These are phyloP conservation scores for Acridotheres tristis DNA, from an alignment of 2,797 vertebrate species.

Conservation along the genomic window DNA sequence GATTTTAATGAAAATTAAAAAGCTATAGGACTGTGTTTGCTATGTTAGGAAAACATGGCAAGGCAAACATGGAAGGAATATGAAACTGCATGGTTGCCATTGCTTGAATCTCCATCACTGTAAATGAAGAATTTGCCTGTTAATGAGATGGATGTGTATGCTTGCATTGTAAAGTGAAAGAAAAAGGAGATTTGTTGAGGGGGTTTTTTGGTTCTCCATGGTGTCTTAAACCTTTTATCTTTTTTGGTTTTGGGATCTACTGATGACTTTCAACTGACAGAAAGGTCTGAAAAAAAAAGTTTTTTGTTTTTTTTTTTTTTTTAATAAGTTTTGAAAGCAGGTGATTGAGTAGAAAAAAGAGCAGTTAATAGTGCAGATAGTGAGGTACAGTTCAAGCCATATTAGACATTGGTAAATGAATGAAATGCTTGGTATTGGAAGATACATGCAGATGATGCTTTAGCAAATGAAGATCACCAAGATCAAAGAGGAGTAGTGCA, in stretches of 20 bases:
- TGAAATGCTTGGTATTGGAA: neutral
- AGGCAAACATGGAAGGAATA: neutral
- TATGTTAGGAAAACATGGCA: neutral
- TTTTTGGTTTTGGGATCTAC: neutral
- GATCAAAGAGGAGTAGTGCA: neutral
- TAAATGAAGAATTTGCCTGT: neutral
- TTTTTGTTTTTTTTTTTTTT: neutral
- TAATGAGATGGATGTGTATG: neutral
- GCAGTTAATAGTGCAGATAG: neutral
- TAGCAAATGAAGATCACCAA: neutral
- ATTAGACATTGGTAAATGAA: neutral
- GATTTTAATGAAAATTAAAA: neutral
- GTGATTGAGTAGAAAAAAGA: neutral
- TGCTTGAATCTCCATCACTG: neutral
- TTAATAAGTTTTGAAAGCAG: neutral
- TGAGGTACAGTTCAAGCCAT: neutral
- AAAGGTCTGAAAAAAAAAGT: neutral
- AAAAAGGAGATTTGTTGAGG: neutral
- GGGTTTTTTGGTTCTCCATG: rapidly evolving
- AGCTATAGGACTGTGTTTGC: neutral
- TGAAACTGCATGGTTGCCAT: neutral
- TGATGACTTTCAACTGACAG: neutral
- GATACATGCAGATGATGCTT: neutral
- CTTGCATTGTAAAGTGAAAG: neutral
- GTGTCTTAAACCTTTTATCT: neutral